Evolutionary conservation across 2,888 invertebrate species (phyloP).

Genomic region (Cremastobaeus sp.): DNA sequence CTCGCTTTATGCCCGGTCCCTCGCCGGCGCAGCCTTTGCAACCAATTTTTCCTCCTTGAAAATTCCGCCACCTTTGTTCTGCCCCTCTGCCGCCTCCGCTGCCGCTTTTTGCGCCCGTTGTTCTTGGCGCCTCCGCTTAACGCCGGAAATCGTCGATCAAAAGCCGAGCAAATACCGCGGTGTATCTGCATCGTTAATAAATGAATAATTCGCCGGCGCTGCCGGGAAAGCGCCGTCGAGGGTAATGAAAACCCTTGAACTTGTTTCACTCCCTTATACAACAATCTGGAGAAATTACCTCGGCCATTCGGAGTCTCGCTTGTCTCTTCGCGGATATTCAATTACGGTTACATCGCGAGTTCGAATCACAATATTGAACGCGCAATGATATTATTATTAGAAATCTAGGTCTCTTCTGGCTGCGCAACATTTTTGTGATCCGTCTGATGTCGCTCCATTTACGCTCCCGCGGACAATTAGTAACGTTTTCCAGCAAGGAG

Average conservation of each 20-base stretch:
- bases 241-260: constrained; percentile 60
- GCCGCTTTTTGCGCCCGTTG: constrained; percentile 18
- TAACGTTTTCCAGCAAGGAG: too few relatives aligned
- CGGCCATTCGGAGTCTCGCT: constrained; percentile 52
- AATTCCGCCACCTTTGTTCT: constrained; percentile 7
- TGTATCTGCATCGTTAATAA: constrained; percentile 62
- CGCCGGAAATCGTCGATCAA: constrained; percentile 63
- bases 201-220: constrained; percentile 58
- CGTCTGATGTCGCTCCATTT: too few relatives aligned
- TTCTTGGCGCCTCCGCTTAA: constrained; percentile 42
- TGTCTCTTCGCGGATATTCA: constrained; percentile 51
- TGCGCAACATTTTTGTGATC: constrained; percentile 36
- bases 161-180: constrained; percentile 60
- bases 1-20: too few relatives aligned
- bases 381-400: constrained; percentile 38
- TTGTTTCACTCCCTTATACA: constrained; percentile 51
- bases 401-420: constrained; percentile 35
- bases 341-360: constrained; percentile 44
- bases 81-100: neutral
- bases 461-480: constrained; percentile 7
- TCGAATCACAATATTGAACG: constrained; percentile 44
- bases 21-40: too few relatives aligned
- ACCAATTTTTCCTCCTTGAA: neutral
- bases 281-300: constrained; percentile 47
- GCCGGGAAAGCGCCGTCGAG: constrained; percentile 57